Evolutionary conservation across 1,140 invertebrate species (phyloP).

Genomic region (Manduca sexta): DNA sequence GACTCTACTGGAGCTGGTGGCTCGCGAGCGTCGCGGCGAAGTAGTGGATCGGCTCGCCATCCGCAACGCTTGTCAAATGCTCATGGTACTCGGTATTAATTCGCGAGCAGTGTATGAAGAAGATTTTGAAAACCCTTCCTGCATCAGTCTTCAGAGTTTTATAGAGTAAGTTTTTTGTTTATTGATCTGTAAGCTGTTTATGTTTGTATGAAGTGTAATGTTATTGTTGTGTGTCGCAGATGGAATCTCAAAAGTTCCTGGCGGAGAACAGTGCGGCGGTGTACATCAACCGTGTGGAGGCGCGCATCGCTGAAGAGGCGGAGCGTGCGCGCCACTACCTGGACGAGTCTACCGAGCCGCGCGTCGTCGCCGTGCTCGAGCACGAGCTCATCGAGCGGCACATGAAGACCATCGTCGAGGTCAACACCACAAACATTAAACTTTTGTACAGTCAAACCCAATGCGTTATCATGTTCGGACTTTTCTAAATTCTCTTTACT

Average conservation of each 20-base stretch:
- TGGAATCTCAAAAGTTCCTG: slow-evolving; percentile 99
- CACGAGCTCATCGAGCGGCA: slow-evolving; percentile 98
- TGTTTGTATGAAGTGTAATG: too few relatives aligned
- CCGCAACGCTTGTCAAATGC: slow-evolving; percentile 99
- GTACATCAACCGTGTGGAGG: slow-evolving; percentile 99
- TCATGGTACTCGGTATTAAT: slow-evolving; percentile 97
- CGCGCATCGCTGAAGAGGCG: slow-evolving; percentile 97
- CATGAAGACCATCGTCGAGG: slow-evolving; percentile 95
- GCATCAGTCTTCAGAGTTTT: slow-evolving; percentile 98
- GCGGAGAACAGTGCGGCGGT: slow-evolving; percentile 98
- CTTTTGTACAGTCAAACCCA: too few relatives aligned
- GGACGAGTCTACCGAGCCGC: slow-evolving; percentile 95
- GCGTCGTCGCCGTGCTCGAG: slow-evolving; percentile 97
- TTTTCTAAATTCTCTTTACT: too few relatives aligned
- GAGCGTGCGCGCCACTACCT: slow-evolving; percentile 98
- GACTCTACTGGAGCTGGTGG: slow-evolving; percentile 96
- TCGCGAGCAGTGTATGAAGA: slow-evolving; percentile 96
- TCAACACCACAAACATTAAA: slow-evolving; percentile 7
- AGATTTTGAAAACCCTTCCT: slow-evolving; percentile 99
- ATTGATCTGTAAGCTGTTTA: too few relatives aligned
- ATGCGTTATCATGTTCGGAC: too few relatives aligned
- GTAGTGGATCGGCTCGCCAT: slow-evolving; percentile 97
- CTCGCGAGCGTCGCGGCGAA: slow-evolving; percentile 95
- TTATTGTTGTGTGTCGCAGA: slow-evolving; percentile 67
- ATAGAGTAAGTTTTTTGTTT: slow-evolving; percentile 78